These are phyloP conservation scores for Trichogramma pretiosum DNA, from an alignment of 1,140 invertebrate species.

Conservation along the genomic window DNA sequence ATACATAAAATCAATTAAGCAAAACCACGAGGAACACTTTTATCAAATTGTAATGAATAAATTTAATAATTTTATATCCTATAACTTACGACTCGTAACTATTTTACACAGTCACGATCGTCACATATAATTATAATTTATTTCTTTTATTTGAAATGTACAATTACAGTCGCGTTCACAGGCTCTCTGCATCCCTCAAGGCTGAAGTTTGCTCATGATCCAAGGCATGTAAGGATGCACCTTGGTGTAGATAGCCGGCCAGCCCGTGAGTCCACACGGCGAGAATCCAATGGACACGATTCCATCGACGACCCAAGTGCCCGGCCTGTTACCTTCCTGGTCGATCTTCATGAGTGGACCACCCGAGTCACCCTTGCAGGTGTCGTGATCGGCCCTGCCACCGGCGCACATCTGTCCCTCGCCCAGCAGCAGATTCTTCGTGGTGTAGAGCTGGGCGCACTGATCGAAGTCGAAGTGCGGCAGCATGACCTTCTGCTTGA, in stretches of 20 bases:
- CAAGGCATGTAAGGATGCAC: slow-evolving; percentile 58
- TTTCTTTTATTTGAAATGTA: too few species aligned
- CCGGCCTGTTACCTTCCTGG: slow-evolving; percentile 23
- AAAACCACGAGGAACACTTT: too few species aligned
- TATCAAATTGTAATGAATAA: too few species aligned
- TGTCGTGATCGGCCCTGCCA: slow-evolving; percentile 53
- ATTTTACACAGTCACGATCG: too few species aligned
- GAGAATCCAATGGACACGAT: slow-evolving; percentile 66
- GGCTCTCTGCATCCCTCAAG: slow-evolving; percentile 22
- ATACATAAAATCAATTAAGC: too few species aligned
- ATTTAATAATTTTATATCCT: too few species aligned
- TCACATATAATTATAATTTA: too few species aligned
- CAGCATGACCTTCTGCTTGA: slow-evolving; percentile 49
- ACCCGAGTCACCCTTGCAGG: slow-evolving; percentile 65
- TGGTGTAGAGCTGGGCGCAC: slow-evolving; percentile 42
- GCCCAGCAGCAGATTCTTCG: slow-evolving; percentile 24
- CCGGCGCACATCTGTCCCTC: slow-evolving; percentile 53
- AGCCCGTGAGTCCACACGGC: slow-evolving; percentile 58
- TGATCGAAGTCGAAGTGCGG: slow-evolving; percentile 37
- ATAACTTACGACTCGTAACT: too few species aligned
- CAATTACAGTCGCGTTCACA: too few species aligned
- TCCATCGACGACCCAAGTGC: slow-evolving; percentile 49
- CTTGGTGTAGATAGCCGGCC: slow-evolving; percentile 68
- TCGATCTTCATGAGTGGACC: slow-evolving; percentile 59
- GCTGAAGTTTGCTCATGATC: slow-evolving; percentile 49